Base-by-base conservation (phyloP, 2,888 invertebrate genomes). In the Erebia palarica region DNA sequence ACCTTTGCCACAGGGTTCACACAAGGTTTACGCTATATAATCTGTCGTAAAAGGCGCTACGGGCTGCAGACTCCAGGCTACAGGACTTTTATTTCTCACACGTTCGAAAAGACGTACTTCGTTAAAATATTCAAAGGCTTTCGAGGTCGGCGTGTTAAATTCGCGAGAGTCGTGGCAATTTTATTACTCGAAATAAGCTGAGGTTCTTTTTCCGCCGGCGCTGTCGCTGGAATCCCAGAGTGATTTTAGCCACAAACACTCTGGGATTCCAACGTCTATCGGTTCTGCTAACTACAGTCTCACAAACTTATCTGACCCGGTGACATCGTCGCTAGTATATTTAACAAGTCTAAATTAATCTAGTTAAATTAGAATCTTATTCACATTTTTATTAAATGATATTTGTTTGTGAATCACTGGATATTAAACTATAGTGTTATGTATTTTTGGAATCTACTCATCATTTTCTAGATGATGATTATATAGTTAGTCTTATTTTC, bases 81-180 rank as follows among this genome's bases (percentile, higher is more conserved):
- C 42, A n/a, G 10, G 42, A n/a, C 59, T 42, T 59, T 18, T 42
- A 60, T 60, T 42, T 60, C 60, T 16, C 44, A 60, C 60, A 60
- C 64, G 57, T 60, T 36, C 51, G 60, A 58, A 68, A 74, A 72
- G 69, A 72, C 68, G 65, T 64, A 70, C 72, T 74, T 71, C 74
- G 72, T 74, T 74, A 72, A 72, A 72, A 73, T 73, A 73, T 75
- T 75, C 77, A 73, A 70, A 70, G 72, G 72, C 71, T 68, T 70
- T 73, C 64, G 44, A 51, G 58, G n/a, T 11, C 0, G 60, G 16
- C 49, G 49, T 49, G 49, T 14, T 44, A 16, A 44, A 16, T 44
- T 60, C 42, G n/a, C 16, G 42, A 64, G 72, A 60, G 68, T 69
- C 65, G 36, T 16, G 65, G 16, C 65, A 42, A 53, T n/a, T 65